phyloP scores from a whole-genome alignment of 1,140 invertebrate genomes.

The Camponotus pennsylvanicus region DNA sequence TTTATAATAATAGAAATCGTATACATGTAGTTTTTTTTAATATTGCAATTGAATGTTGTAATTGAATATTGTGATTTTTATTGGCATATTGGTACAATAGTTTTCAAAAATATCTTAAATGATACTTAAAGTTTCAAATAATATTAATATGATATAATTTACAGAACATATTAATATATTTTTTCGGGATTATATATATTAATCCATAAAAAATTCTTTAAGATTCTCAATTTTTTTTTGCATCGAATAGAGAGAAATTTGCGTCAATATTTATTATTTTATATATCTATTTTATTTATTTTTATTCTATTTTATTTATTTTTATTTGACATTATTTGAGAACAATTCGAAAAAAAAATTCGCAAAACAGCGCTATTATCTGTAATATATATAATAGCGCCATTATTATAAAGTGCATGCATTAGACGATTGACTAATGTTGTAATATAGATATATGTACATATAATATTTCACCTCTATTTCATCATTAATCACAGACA shows the following conservation, averaged over 20 bases:
- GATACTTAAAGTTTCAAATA: background rate
- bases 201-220: background rate
- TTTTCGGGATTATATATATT: background rate
- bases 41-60: background rate
- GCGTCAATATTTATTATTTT: background rate
- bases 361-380: background rate
- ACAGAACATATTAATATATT: background rate
- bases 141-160: conserved; percentile 26
- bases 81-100: conserved; percentile 13
- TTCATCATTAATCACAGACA: conserved; percentile 46
- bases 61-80: background rate
- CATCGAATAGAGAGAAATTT: background rate
- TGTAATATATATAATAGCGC: too few species aligned
- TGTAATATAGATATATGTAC: conserved; percentile 22
- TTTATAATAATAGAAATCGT: background rate
- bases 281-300: background rate
- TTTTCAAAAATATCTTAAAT: conserved; percentile 23
- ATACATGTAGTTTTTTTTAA: background rate
- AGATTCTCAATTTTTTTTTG: background rate
- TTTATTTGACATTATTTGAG: background rate
- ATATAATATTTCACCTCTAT: conserved; percentile 9
- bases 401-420: background rate
- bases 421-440: conserved; percentile 10
- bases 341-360: background rate
- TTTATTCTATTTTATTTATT: background rate